Evolutionary conservation across 2,797 vertebrate genomes (phyloP).

Genomic region (Remorina albescens): DNA sequence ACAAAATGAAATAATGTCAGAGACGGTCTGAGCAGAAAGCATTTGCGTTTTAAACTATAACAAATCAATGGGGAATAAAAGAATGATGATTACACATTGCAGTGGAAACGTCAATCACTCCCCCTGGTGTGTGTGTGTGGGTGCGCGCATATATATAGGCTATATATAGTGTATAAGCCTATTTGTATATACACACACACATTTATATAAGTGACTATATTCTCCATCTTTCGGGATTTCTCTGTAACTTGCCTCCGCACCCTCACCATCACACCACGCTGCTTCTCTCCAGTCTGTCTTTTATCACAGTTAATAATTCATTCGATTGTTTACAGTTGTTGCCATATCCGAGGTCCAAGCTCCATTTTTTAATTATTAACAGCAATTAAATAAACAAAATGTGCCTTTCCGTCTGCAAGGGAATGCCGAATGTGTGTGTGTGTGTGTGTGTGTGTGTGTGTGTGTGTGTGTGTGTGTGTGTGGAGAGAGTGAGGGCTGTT

Average conservation of each 20-base stretch:
- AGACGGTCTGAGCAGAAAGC: neutral
- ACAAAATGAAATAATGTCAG: neutral
- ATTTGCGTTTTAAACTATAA: neutral
- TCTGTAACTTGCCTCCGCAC: slow-evolving; percentile 53
- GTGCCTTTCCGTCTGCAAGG: slow-evolving; percentile 56
- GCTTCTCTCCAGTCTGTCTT: slow-evolving; percentile 59
- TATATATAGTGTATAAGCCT: no score
- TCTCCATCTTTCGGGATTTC: slow-evolving; percentile 24
- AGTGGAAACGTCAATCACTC: neutral
- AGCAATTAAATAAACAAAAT: slow-evolving; percentile 77
- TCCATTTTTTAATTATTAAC: slow-evolving; percentile 78
- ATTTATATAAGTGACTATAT: neutral
- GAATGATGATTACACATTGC: neutral
- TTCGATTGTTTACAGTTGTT: slow-evolving; percentile 76
- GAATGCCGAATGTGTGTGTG: slow-evolving; percentile 38
- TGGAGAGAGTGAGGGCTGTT: slow-evolving; percentile 7
- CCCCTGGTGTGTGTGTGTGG: neutral
- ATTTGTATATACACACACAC: no score
- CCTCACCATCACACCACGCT: slow-evolving; percentile 41
- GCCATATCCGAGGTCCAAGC: slow-evolving; percentile 67
- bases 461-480: slow-evolving; percentile 33
- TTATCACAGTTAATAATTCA: slow-evolving; percentile 77
- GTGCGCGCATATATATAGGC: neutral
- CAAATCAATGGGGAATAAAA: slow-evolving; percentile 9
- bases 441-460: slow-evolving; percentile 31